phyloP scores from a whole-genome alignment of 2,888 invertebrate species.

The Spilarctia lutea region DNA sequence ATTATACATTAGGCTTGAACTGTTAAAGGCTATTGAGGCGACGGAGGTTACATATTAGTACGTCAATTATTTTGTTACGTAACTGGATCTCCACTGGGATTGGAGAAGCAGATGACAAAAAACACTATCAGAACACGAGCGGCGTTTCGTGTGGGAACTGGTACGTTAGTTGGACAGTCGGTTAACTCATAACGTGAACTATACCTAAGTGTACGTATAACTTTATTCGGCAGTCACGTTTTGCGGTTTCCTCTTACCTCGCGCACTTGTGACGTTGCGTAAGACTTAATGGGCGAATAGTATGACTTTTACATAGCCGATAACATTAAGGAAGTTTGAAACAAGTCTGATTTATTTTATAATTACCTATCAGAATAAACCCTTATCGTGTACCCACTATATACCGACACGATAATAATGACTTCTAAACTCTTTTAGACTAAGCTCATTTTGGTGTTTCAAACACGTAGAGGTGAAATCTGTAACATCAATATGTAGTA shows the following conservation, averaged over 20 bases:
- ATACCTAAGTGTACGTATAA: slow-evolving; percentile 3
- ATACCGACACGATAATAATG: no score
- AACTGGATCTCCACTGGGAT: background rate
- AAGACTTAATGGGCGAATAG: slow-evolving; percentile 17
- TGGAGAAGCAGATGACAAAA: background rate
- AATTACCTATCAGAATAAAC: background rate
- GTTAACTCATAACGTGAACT: slow-evolving; percentile 9
- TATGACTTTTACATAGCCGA: slow-evolving; percentile 2
- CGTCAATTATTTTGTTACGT: background rate
- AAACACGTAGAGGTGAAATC: background rate
- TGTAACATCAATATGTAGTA: background rate
- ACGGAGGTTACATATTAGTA: background rate
- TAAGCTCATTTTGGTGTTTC: background rate
- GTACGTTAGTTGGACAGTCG: slow-evolving; percentile 8
- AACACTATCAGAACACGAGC: background rate
- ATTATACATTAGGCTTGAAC: no score
- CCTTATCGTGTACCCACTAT: no score
- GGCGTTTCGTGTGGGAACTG: background rate
- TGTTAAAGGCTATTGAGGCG: no score
- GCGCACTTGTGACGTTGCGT: slow-evolving; percentile 23
- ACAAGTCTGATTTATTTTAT: background rate
- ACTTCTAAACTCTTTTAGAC: background rate
- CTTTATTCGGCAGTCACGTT: slow-evolving; percentile 28
- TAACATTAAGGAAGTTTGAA: slow-evolving; percentile 2
- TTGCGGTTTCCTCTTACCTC: slow-evolving; percentile 25